Percentiles rank a stretch among this genome's conserved stretches.
These are phyloP conservation scores for Jaculus jaculus DNA, from an alignment of 2,113 vertebrate genomes.

Conservation along the genomic window DNA sequence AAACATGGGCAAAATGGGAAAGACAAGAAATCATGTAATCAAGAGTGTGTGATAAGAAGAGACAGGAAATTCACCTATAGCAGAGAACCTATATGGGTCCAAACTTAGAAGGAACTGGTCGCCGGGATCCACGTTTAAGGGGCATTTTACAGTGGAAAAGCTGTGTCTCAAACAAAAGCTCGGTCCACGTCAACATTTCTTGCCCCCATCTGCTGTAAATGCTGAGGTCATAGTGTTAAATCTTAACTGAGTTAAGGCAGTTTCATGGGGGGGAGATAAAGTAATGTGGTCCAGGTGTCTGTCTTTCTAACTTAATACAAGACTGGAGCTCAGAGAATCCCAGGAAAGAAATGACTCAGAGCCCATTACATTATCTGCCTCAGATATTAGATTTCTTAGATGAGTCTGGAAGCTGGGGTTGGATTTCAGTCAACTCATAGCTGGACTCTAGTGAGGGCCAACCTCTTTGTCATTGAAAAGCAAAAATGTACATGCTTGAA, in stretches of 20 bases:
- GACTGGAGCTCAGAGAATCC: conserved; percentile 56
- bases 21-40: background rate
- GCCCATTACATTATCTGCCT: conserved; percentile 70
- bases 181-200: background rate
- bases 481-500: background rate
- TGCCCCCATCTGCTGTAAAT: background rate
- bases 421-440: conserved; percentile 44
- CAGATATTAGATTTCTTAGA: conserved; percentile 73
- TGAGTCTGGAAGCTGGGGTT: conserved; percentile 51
- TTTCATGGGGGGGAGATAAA: conserved; percentile 32
- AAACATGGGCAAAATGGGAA: conserved; percentile 20
- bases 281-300: conserved; percentile 65
- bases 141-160: background rate
- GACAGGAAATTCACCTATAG: background rate
- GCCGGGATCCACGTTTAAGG: background rate
- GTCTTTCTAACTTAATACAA: conserved; percentile 70
- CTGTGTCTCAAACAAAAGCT: background rate
- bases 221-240: conserved; percentile 55
- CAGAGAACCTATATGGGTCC: no score
- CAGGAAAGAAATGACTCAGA: conserved; percentile 67
- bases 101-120: background rate
- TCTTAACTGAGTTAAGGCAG: conserved; percentile 58
- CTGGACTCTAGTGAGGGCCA: conserved; percentile 24
- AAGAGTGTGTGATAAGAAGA: background rate
- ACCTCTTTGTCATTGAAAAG: conserved; percentile 39